Evolutionary conservation across 2,797 vertebrate species (phyloP), one percentile per base, ranked within the genome.

Genomic region (Oreortyx pictus): DNA sequence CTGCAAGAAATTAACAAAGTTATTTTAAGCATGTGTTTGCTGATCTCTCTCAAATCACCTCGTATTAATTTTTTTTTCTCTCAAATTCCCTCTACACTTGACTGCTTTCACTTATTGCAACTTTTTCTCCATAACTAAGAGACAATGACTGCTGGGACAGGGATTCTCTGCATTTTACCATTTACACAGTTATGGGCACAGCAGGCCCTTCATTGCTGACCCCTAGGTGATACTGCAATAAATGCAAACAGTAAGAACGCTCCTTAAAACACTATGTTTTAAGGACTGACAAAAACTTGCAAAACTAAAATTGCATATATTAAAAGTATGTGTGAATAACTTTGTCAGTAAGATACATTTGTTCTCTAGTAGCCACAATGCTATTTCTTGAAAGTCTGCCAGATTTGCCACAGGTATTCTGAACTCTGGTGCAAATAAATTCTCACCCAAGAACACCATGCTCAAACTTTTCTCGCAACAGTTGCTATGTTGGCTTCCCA

Each of bases 401-500:
- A 65, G 13, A 2, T 46, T 9, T 74, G 20, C 70, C 43, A 15
- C 5, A 49, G n/a, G 19, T 67, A 79, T 59, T 50, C n/a, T 71
- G 37, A 61, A 74, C 16, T 64, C 7, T 23, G 10, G 25, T 68
- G 12, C 24, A 75, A 88, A 67, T 11, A 89, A 71, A 82, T 6
- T 15, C 18, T 16, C 50, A 7, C 22, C 43, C 33, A 54, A 71
- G 57, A 91, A 50, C 27, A 46, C 11, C 5, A 24, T 19, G 31
- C 44, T 20, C 49, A 8, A 71, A 43, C 10, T 54, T 62, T 64
- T 67, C 59, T 65, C n/a, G 8, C 20, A 33, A 33, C 18, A 29
- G 19, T 14, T 44, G 17, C 29, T 71, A 16, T 4, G 23, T 23
- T 71, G 57, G 33, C 3, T 78, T 57, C 31, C 23, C 1, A 0